Conservation (phyloP, 2,888 invertebrate genomes). For the Blastobasis adustella region DNA sequence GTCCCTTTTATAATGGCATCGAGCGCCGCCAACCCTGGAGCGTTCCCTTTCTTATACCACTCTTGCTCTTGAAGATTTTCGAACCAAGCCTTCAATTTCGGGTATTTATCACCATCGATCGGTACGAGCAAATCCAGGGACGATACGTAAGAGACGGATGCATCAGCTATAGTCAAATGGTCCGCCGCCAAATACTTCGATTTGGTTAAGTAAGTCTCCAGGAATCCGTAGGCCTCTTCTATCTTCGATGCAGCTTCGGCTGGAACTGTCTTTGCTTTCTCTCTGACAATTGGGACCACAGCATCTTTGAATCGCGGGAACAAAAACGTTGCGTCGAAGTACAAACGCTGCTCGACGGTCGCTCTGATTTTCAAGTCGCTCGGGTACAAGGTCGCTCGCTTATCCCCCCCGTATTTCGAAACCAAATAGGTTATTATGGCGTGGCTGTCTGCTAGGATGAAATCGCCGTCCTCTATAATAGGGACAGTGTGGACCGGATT, state of each 20-base stretch:
- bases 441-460: constrained; percentile 33
- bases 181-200: constrained; percentile 26
- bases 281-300: constrained; percentile 15
- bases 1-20: constrained; percentile 20
- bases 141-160: constrained; percentile 34
- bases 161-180: constrained; percentile 32
- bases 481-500: constrained; percentile 42
- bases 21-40: constrained; percentile 26
- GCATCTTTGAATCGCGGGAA: constrained; percentile 20
- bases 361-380: constrained; percentile 24
- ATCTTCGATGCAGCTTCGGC: constrained; percentile 24
- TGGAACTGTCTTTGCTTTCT: constrained; percentile 13
- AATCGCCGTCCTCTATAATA: constrained; percentile 33
- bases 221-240: constrained; percentile 29
- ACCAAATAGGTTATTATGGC: constrained; percentile 36
- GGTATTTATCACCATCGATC: constrained; percentile 19
- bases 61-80: constrained; percentile 19
- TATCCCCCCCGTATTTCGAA: constrained; percentile 25
- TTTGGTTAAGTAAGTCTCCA: constrained; percentile 30
- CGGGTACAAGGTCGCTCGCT: constrained; percentile 27
- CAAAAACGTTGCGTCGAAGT: constrained; percentile 33
- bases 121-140: constrained; percentile 27
- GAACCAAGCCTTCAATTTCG: constrained; percentile 29
- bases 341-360: constrained; percentile 31
- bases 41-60: constrained; percentile 32